Base-by-base conservation (phyloP, 2,113 vertebrate species). In the Casuarius casuarius region DNA sequence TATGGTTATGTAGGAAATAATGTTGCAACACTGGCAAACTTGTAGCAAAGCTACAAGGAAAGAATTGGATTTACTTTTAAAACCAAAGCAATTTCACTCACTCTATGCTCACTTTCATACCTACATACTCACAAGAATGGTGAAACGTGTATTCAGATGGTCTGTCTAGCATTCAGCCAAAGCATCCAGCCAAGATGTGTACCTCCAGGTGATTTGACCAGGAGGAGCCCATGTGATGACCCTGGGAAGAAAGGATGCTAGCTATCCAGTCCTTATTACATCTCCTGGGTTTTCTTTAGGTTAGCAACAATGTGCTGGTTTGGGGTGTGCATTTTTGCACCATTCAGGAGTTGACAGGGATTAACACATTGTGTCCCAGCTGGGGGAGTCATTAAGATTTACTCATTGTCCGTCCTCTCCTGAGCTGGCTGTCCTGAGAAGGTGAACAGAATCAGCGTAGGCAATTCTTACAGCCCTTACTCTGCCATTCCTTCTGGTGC, bases 51-150 rank as follows among this genome's bases (percentile, higher is more conserved):
- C 40, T 48, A 16, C 51, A 29, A 81, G 22, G 9, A 20, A 17
- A n/a, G n/a, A 18, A 8, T 5, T 8, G 29, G 16, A 9, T 31
- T 35, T 21, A 17, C 4, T 33, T 29, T 6, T 16, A 66, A 78
- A 62, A 6, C 6, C 17, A 40, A 52, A 22, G 2, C 33, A 15
- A 4, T 25, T 46, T 28, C 59, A 7, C 5, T 58, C 23, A 4
- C 1, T 48, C 46, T 17, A 0, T 1, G 4, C 22, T 63, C 31
- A 1, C 3, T 19, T 0, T 19, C 5, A 1, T 7, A 7, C 12
- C 25, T 79, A 15, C 17, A 13, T 6, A 4, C 26, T 42, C 40
- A 58, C 2, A 21, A 25, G 16, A 68, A 2, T 1, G 13, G 25
- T 9, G 83, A 48, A 74, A 25, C 0, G 5, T 1, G 3, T 4